phyloP scores from a whole-genome alignment of 2,888 invertebrate genomes.

The Fissipunctia ypsillon region DNA sequence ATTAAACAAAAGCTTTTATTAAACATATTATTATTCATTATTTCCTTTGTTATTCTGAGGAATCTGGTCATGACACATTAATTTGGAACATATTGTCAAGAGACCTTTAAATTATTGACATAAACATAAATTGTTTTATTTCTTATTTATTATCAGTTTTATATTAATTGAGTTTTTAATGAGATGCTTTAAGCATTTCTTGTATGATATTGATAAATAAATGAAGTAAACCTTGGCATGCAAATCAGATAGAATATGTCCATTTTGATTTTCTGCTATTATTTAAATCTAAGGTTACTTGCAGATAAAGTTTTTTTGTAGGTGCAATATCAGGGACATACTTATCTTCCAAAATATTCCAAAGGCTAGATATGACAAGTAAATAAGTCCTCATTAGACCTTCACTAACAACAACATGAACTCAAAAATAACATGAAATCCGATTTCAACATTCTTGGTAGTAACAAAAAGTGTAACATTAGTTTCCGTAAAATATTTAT shows the following conservation, averaged over 20 bases:
- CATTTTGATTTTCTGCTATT: conserved; percentile 8
- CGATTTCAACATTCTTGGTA: conserved; percentile 25
- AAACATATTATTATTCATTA: no score
- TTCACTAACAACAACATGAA: no score
- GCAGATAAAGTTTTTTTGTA: conserved; percentile 25
- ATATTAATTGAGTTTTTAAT: neutral
- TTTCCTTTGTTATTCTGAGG: conserved; percentile 28
- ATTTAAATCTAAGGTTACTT: conserved; percentile 21
- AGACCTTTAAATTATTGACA: conserved; percentile 1
- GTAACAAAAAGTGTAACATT: neutral
- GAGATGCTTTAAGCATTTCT: neutral
- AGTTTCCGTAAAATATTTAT: conserved; percentile 23
- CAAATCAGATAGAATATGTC: neutral
- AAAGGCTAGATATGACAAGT: conserved; percentile 22
- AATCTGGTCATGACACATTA: conserved; percentile 26
- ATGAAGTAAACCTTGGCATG: neutral
- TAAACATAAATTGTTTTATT: neutral
- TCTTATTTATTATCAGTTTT: neutral
- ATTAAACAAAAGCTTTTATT: conserved; percentile 24
- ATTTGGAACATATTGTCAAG: conserved; percentile 1
- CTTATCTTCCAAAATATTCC: conserved; percentile 34
- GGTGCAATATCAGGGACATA: conserved; percentile 21
- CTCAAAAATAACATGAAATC: conserved; percentile 17
- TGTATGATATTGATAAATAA: neutral
- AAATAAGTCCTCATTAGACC: conserved; percentile 35